Conservation (phyloP, 2,888 invertebrate species). For the Spodoptera littoralis region DNA sequence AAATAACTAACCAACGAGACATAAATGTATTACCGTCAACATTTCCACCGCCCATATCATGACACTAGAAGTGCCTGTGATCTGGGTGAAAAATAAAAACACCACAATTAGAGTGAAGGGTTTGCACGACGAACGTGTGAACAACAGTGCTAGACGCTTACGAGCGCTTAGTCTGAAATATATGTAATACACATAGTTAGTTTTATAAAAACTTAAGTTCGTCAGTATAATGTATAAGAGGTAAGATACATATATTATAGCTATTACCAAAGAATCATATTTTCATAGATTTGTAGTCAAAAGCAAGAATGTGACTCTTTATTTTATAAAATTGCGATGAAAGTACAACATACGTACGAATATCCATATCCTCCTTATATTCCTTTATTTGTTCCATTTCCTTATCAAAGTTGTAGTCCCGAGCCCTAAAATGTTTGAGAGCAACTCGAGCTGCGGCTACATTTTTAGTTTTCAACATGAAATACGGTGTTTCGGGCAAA, state of each 20-base stretch:
- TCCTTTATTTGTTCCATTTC: conserved; percentile 71
- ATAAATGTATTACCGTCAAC: conserved; percentile 61
- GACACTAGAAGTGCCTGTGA: conserved; percentile 66
- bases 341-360: conserved; percentile 68
- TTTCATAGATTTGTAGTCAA: too few species aligned
- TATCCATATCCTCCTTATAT: conserved; percentile 69
- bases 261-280: too few species aligned
- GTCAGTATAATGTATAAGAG: too few species aligned
- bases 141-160: conserved; percentile 57
- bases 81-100: conserved; percentile 64
- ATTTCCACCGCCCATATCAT: conserved; percentile 72
- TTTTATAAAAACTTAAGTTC: too few species aligned
- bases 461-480: conserved; percentile 59
- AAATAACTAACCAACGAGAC: too few species aligned
- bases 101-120: conserved; percentile 65
- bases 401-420: conserved; percentile 58
- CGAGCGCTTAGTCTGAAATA: conserved; percentile 57
- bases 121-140: conserved; percentile 60
- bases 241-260: too few species aligned
- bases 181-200: too few species aligned
- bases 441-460: conserved; percentile 49
- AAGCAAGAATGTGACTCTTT: too few species aligned
- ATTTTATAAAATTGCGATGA: conserved; percentile 5
- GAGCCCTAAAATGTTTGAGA: conserved; percentile 65
- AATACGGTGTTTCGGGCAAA: conserved; percentile 75